phyloP scores from a whole-genome alignment of 2,113 vertebrate genomes.

The Alosa alosa region DNA sequence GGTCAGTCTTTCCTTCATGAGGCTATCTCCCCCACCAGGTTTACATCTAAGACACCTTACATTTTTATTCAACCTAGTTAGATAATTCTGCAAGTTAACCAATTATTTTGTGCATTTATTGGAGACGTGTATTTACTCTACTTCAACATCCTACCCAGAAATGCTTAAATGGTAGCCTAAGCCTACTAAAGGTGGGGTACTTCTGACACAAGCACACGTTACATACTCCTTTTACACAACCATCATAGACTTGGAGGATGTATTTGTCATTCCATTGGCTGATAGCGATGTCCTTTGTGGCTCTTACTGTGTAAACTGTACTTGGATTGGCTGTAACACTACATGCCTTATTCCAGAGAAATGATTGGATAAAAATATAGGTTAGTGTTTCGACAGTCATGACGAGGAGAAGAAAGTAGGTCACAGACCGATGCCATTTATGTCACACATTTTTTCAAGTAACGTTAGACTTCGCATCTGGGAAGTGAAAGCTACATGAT shows the following conservation, averaged over 20 bases:
- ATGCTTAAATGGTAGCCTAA: too few relatives aligned
- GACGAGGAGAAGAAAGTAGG: constrained; percentile 75
- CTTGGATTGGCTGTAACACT: constrained; percentile 53
- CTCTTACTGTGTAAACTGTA: constrained; percentile 17
- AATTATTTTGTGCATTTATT: too few relatives aligned
- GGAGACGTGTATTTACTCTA: too few relatives aligned
- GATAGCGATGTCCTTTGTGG: constrained; percentile 40
- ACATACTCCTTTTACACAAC: not conserved
- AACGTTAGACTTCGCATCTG: constrained; percentile 40
- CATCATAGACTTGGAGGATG: not conserved
- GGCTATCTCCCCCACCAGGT: too few relatives aligned
- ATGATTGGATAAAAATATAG: constrained; percentile 74
- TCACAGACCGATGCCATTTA: constrained; percentile 74
- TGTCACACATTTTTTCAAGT: constrained; percentile 65
- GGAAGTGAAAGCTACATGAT: constrained; percentile 46
- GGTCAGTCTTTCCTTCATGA: too few relatives aligned
- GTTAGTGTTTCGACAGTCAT: constrained; percentile 77
- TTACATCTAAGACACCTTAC: too few relatives aligned
- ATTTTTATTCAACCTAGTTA: too few relatives aligned
- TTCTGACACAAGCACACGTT: not conserved
- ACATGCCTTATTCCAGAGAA: constrained; percentile 15
- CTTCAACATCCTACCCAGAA: too few relatives aligned
- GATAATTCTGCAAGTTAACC: too few relatives aligned
- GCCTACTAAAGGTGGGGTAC: not conserved
- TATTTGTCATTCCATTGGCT: not conserved